These are phyloP conservation scores for Mimachlamys varia DNA, from an alignment of 2,888 invertebrate species.

Conservation along the genomic window DNA sequence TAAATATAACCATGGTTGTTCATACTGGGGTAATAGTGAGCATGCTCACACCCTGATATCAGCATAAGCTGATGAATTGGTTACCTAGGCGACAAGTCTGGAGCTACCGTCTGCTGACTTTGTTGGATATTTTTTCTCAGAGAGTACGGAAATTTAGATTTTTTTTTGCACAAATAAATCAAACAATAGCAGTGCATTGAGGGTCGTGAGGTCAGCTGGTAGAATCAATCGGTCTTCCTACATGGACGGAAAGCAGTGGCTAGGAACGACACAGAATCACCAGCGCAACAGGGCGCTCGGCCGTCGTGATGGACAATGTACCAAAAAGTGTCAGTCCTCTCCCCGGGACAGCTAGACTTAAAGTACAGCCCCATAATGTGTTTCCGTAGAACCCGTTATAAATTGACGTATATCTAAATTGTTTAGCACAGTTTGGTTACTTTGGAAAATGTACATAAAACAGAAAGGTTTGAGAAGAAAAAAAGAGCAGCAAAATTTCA, in stretches of 20 bases:
- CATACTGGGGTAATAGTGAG: background rate
- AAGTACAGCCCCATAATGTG: background rate
- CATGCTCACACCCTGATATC: background rate
- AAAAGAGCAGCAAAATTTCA: too few species aligned
- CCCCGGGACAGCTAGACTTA: background rate
- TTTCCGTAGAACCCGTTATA: background rate
- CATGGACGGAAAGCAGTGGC: background rate
- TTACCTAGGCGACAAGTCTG: background rate
- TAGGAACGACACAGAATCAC: background rate
- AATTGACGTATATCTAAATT: background rate
- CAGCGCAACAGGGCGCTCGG: background rate
- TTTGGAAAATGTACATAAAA: background rate
- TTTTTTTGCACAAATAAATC: background rate
- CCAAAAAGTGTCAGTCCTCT: background rate
- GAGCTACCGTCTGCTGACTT: background rate
- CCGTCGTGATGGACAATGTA: background rate
- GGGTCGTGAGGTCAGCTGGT: background rate
- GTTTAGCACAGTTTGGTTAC: background rate
- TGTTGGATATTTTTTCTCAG: background rate
- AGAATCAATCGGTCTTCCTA: background rate
- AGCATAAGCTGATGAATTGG: background rate
- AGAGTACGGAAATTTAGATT: background rate
- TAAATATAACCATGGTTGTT: background rate
- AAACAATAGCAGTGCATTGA: background rate
- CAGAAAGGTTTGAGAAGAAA: background rate